These are phyloP conservation scores for Sorex araneus DNA, from an alignment of 2,113 vertebrate species.

Conservation along the genomic window DNA sequence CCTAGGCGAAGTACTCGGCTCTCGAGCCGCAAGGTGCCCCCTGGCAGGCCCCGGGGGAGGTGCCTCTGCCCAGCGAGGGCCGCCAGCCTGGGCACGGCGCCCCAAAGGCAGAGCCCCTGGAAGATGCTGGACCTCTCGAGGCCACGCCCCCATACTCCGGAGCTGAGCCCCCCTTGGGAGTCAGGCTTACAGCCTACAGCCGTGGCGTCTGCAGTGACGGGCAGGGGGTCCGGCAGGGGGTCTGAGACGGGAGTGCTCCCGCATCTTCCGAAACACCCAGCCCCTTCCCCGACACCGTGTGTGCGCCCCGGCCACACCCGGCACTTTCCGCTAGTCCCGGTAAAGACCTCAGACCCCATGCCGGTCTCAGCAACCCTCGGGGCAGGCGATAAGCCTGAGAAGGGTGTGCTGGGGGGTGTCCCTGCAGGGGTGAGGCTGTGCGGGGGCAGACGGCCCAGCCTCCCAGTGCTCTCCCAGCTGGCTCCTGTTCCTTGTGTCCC, in stretches of 20 bases:
- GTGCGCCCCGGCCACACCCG: not conserved
- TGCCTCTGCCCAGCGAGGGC: not conserved
- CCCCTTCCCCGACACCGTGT: not conserved
- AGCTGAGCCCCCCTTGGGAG: not conserved
- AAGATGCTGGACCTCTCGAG: too few relatives aligned
- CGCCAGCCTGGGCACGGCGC: not conserved
- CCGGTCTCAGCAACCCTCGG: not conserved
- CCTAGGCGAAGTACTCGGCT: not conserved
- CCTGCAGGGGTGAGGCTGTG: not conserved
- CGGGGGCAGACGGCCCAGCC: not conserved
- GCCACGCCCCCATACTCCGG: not conserved
- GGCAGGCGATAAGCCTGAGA: not conserved
- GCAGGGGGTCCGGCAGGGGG: too few relatives aligned
- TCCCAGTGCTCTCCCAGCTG: not conserved
- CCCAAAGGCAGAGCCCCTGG: too few relatives aligned
- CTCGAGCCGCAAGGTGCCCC: not conserved
- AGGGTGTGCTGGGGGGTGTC: not conserved
- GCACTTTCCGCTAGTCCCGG: not conserved
- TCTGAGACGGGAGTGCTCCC: too few relatives aligned
- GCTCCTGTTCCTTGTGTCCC: not conserved
- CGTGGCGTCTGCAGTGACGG: too few relatives aligned
- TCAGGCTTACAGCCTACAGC: not conserved
- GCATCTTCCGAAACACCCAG: not conserved
- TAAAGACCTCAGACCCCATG: not conserved
- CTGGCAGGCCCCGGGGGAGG: not conserved